Evolutionary conservation across 2,888 invertebrate genomes (phyloP), one percentile per base, ranked within the genome.

Genomic region (Torymus auratus): DNA sequence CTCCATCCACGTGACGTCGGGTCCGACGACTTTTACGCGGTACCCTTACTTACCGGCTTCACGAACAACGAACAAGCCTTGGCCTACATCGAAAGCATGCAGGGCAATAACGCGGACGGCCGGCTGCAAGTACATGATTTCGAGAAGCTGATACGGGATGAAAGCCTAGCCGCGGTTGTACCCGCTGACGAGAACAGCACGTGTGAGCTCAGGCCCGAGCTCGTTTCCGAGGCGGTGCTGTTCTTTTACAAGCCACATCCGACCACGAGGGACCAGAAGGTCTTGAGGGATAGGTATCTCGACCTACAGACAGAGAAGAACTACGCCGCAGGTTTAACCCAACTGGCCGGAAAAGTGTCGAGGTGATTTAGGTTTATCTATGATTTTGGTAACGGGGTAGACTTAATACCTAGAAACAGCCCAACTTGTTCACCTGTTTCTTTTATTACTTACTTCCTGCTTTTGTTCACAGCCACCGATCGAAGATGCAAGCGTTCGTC

Each of bases 41-140:
- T 96, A 0, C 96, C 96, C 0, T 87, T 96, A 14, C 89, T 96
- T 84, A 93, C 94, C n/a, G 96, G 96, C 0, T 96, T 94, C 85
- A 96, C 96, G 0, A 94, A 95, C 85, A 96, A 96, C 94, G 96
- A 96, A 91, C 95, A 96, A 85, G 95, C 94, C 10, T 89, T 96
- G 1, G 92, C 94, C 17, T 89, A 90, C 67, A 88, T 92, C 69
- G 91, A 91, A n/a, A 89, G 93, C 28, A 92, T 93, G 61, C 93
- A 93, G 69, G 92, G 92, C 53, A 92, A 93, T 60, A 92, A 93
- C 67, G 92, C 93, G 69, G 93, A 94, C 56, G 93, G 94, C 2
- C 94, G 93, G 13, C 92, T 95, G 53, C 93, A 93, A 83, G 91
- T 92, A 82, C 91, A 91, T 60, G 93, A 93, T 84, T 95, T 94